Percentiles rank a stretch among this genome's conserved stretches.
These are phyloP conservation scores for Solenopsis fugax DNA, from an alignment of 1,140 invertebrate species.

Conservation along the genomic window DNA sequence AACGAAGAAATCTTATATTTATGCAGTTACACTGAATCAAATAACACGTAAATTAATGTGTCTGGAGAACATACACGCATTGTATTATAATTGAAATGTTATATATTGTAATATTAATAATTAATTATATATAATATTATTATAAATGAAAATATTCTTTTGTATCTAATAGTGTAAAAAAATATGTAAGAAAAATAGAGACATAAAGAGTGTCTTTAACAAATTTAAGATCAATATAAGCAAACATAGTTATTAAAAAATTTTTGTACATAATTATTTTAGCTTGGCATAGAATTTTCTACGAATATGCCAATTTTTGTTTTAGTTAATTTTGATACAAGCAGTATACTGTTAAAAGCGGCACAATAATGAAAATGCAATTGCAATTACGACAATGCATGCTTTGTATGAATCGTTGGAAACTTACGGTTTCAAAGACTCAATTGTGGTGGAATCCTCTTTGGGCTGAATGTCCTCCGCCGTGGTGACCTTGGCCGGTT, in stretches of 20 bases:
- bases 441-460: slow-evolving; percentile 77
- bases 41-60: slow-evolving; percentile 8
- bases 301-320: too few species aligned
- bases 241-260: too few species aligned
- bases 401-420: not conserved
- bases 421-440: slow-evolving; percentile 74
- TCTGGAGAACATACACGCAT: not conserved
- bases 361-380: too few species aligned
- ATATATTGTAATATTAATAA: slow-evolving; percentile 13
- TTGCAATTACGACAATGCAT: too few species aligned
- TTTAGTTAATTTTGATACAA: too few species aligned
- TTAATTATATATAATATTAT: not conserved
- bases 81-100: not conserved
- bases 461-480: slow-evolving; percentile 82
- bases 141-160: not conserved
- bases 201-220: too few species aligned
- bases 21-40: not conserved
- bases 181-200: not conserved
- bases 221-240: too few species aligned
- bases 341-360: too few species aligned
- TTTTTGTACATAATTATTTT: too few species aligned
- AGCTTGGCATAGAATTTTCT: too few species aligned
- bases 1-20: slow-evolving; percentile 8
- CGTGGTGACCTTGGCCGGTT: slow-evolving; percentile 82
- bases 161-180: not conserved